phyloP scores from a whole-genome alignment of 2,888 invertebrate species.

The Lasioglossum malachurum region DNA sequence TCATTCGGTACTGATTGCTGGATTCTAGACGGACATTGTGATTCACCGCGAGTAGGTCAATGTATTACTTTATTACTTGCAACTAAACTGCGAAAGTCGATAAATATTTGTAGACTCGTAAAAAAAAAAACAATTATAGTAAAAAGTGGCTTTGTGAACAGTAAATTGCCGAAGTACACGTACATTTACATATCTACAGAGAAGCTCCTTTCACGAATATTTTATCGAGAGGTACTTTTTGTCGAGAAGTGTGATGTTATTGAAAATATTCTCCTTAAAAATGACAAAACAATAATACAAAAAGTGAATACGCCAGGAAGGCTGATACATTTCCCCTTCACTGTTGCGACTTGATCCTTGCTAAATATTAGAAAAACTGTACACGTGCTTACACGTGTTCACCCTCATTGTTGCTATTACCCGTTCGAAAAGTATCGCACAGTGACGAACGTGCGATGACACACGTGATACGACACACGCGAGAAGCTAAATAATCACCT shows the following conservation, averaged over 20 bases:
- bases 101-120: neutral
- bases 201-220: neutral
- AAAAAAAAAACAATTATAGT: neutral
- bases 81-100: neutral
- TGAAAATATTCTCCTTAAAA: neutral
- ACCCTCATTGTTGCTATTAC: constrained; percentile 6
- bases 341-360: neutral
- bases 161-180: too few relatives aligned
- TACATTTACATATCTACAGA: too few relatives aligned
- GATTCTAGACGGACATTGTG: neutral
- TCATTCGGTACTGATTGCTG: neutral
- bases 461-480: constrained; percentile 51
- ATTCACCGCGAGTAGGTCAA: neutral
- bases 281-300: neutral
- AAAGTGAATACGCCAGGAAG: neutral
- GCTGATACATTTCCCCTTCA: neutral
- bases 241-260: neutral
- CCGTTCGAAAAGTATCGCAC: constrained; percentile 36
- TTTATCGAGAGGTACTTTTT: neutral
- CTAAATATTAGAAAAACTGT: constrained; percentile 10
- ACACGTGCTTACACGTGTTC: constrained; percentile 24
- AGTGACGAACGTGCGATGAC: constrained; percentile 7
- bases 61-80: neutral
- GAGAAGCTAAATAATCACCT: constrained; percentile 25
- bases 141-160: too few relatives aligned